Evolutionary conservation across 37 sponge, comb jelly and placozoan species (phyloP).

Genomic region (Axinella damicornis): DNA sequence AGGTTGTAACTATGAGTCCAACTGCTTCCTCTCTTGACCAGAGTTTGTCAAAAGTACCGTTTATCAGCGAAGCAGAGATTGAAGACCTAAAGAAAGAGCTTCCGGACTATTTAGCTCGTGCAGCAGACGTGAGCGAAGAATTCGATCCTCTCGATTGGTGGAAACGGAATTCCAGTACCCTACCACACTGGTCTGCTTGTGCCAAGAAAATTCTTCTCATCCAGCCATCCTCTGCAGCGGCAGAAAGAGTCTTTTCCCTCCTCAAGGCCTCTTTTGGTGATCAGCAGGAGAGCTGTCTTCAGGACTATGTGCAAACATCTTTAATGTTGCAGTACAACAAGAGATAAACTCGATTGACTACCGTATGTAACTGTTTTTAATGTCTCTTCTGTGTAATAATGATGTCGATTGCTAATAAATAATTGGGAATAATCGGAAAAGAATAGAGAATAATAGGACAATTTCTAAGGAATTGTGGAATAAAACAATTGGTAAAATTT

Average conservation of each 20-base stretch:
- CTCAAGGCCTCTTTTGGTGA: conserved; percentile 17
- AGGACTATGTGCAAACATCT: conserved; percentile 46
- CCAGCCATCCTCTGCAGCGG: conserved; percentile 36
- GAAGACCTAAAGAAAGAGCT: conserved; percentile 30
- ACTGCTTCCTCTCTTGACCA: conserved; percentile 6
- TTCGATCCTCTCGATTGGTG: conserved; percentile 44
- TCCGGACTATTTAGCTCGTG: conserved; percentile 29
- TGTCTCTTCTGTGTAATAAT: too few species aligned
- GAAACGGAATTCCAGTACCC: conserved; percentile 25
- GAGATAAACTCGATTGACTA: too few species aligned
- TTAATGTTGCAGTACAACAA: conserved; percentile 42
- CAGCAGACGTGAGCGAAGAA: conserved; percentile 1
- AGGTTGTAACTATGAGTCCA: neutral
- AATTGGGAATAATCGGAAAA: too few species aligned
- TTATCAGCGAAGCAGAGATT: neutral
- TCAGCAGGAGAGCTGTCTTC: conserved; percentile 11
- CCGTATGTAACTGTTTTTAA: too few species aligned
- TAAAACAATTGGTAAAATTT: too few species aligned
- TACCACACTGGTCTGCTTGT: conserved; percentile 45
- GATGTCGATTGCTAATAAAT: too few species aligned
- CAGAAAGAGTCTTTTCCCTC: conserved; percentile 29
- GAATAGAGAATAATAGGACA: too few species aligned
- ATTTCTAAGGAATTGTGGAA: too few species aligned
- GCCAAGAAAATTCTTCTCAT: conserved; percentile 12
- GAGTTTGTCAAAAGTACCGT: neutral